These are phyloP conservation scores for Cettia cetti DNA, from an alignment of 2,113 vertebrate genomes.

Conservation along the genomic window DNA sequence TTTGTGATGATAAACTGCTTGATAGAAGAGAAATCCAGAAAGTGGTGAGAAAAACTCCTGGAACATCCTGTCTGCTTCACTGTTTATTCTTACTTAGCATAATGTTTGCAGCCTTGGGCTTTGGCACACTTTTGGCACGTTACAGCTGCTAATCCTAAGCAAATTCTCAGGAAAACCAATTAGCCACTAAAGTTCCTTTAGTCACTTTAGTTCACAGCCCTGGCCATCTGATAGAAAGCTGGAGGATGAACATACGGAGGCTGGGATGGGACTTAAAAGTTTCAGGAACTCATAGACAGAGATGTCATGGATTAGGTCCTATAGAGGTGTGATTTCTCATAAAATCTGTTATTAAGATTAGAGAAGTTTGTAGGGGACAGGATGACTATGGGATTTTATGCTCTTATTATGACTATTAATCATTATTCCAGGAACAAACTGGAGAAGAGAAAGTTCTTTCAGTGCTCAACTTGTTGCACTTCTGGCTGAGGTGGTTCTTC, in stretches of 20 bases:
- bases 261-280: not conserved
- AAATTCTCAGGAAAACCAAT: not conserved
- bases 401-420: not conserved
- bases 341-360: not conserved
- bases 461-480: not conserved
- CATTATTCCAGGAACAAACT: not conserved
- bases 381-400: not conserved
- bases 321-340: not conserved
- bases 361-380: not conserved
- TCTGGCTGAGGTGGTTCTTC: not conserved
- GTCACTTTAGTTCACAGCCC: not conserved
- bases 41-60: not conserved
- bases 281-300: not conserved
- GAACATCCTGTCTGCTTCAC: not conserved
- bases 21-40: not conserved
- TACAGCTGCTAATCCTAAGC: not conserved
- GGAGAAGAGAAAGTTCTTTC: not conserved
- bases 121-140: not conserved
- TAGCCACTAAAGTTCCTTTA: not conserved
- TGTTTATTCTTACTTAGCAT: not conserved
- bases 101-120: not conserved
- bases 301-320: not conserved
- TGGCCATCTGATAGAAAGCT: not conserved
- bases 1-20: not conserved
- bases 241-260: not conserved